These are phyloP conservation scores for Melanostoma mellinum DNA, from an alignment of 2,888 invertebrate genomes.

Conservation along the genomic window DNA sequence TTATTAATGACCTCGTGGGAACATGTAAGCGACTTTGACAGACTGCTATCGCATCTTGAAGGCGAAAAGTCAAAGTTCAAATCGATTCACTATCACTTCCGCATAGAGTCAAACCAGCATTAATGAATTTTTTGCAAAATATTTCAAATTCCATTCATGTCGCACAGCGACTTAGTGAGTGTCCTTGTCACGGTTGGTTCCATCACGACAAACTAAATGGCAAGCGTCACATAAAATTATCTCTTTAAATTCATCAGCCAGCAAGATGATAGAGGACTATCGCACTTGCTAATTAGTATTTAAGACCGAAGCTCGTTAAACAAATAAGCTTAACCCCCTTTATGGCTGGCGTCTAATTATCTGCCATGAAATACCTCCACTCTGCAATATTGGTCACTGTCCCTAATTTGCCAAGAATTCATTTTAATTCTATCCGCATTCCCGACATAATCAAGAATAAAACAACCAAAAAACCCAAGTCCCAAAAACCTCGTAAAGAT, in stretches of 20 bases:
- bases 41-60: too few relatives aligned
- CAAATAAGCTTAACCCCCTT: slow-evolving; percentile 50
- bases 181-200: too few relatives aligned
- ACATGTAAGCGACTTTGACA: too few relatives aligned
- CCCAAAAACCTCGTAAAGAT: slow-evolving; percentile 50
- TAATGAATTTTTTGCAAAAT: too few relatives aligned
- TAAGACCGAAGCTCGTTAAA: slow-evolving; percentile 50
- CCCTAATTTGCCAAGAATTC: slow-evolving; percentile 60
- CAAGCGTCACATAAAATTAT: neutral
- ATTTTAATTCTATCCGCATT: slow-evolving; percentile 65
- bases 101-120: too few relatives aligned
- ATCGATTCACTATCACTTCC: too few relatives aligned
- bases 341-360: slow-evolving; percentile 59
- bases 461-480: slow-evolving; percentile 54
- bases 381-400: slow-evolving; percentile 44
- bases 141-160: too few relatives aligned
- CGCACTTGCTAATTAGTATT: slow-evolving; percentile 58
- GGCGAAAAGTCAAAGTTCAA: too few relatives aligned
- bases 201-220: too few relatives aligned
- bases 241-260: slow-evolving; percentile 28
- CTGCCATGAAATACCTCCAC: slow-evolving; percentile 28
- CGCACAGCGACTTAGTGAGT: too few relatives aligned
- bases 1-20: too few relatives aligned
- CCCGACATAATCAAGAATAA: slow-evolving; percentile 59
- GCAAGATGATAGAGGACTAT: slow-evolving; percentile 24